phyloP scores from a whole-genome alignment of 2,113 vertebrate species.

The Megaceryle maxima region DNA sequence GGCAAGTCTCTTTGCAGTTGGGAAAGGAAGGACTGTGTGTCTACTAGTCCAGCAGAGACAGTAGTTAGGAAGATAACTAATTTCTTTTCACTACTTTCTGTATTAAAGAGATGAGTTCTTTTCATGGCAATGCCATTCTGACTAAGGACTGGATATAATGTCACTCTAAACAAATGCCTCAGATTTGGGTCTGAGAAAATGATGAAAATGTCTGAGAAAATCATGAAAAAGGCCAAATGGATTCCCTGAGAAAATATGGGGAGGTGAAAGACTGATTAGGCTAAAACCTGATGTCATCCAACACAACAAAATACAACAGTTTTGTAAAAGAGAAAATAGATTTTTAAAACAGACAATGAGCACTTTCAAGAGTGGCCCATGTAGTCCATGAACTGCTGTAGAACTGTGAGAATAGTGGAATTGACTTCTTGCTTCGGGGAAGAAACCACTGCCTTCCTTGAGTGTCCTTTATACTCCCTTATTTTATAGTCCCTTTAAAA shows the following conservation, averaged over 20 bases:
- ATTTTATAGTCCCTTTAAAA: slow-evolving; percentile 8
- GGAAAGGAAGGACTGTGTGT: neutral
- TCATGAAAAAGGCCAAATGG: neutral
- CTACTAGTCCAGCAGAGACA: neutral
- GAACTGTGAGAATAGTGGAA: neutral
- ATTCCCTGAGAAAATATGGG: neutral
- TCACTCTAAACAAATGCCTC: neutral
- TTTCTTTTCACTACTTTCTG: neutral
- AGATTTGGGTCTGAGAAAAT: neutral
- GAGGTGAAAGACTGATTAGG: neutral
- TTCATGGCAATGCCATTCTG: neutral
- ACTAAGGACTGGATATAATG: neutral
- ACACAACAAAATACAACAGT: neutral
- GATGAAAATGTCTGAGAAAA: too few species aligned
- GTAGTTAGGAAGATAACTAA: neutral
- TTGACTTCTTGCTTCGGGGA: slow-evolving; percentile 2
- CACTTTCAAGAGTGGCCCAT: neutral
- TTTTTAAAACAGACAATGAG: neutral
- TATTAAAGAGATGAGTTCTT: neutral
- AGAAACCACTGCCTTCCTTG: slow-evolving; percentile 27
- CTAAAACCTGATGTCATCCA: neutral
- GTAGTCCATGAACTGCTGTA: neutral
- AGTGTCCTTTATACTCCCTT: neutral
- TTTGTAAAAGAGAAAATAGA: neutral
- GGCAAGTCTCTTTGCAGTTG: neutral